Percentiles rank a stretch among this genome's conserved stretches.
Conservation (phyloP, 2,888 invertebrate species). For the Pollenia griseotomentosa region DNA sequence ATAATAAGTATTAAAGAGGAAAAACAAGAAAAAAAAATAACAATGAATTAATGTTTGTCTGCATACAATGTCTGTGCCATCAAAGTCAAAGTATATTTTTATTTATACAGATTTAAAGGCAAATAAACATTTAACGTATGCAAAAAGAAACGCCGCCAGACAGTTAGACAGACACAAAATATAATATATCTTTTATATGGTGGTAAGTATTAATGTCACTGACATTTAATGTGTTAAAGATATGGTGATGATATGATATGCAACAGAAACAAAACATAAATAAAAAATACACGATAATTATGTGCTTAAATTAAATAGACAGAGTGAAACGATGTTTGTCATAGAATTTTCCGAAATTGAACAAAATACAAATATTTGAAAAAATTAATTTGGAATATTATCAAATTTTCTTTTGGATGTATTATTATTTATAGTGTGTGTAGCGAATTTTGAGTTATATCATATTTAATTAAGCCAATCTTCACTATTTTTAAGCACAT, state of each 20-base stretch:
- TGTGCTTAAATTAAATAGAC: not conserved
- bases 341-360: not conserved
- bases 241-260: conserved; percentile 17
- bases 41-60: not conserved
- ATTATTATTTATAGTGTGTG: no score
- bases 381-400: no score
- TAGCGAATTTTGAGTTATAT: no score
- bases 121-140: conserved; percentile 4
- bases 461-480: no score
- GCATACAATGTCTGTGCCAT: not conserved
- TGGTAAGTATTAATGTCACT: conserved; percentile 36
- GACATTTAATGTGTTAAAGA: conserved; percentile 47
- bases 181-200: not conserved
- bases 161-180: conserved; percentile 21
- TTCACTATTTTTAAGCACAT: no score
- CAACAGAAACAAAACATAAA: not conserved
- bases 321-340: not conserved
- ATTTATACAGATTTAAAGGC: conserved; percentile 16
- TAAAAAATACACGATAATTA: not conserved
- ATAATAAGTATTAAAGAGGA: no score
- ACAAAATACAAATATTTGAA: no score
- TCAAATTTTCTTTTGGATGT: not conserved
- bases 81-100: conserved; percentile 22
- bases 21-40: not conserved
- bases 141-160: not conserved